phyloP scores from a whole-genome alignment of 2,113 vertebrate species.

The Cebus imitator region DNA sequence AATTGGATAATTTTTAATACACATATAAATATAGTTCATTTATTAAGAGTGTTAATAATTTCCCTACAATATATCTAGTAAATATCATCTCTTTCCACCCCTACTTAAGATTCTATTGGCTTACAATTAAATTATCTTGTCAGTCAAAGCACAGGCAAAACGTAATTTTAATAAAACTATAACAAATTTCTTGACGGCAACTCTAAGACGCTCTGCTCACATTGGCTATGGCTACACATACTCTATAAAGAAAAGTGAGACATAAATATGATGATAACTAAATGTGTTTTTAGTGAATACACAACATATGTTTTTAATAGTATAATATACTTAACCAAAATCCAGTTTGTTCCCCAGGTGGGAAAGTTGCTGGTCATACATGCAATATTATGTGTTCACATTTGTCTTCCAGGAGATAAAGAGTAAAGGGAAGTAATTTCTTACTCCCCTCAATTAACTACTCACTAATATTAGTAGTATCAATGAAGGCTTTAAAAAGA shows the following conservation, averaged over 20 bases:
- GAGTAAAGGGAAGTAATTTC: neutral
- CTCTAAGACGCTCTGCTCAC: neutral
- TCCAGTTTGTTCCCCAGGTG: neutral
- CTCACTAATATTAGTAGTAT: neutral
- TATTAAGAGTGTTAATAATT: neutral
- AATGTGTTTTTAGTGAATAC: neutral
- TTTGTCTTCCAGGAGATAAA: neutral
- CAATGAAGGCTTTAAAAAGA: neutral
- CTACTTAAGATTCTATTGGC: neutral
- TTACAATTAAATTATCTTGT: neutral
- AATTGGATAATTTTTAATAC: neutral
- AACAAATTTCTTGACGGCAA: neutral
- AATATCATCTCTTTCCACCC: neutral
- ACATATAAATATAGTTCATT: neutral
- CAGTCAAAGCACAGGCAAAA: neutral
- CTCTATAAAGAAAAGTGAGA: neutral
- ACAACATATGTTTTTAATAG: neutral
- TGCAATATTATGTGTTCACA: neutral
- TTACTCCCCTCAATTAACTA: neutral
- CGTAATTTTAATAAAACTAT: neutral
- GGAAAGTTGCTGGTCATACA: neutral
- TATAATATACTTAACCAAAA: neutral
- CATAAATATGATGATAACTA: neutral
- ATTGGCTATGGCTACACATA: neutral
- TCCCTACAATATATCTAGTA: neutral